Base-by-base conservation (phyloP, 92 coral and sea anemone species). In the Phenganax marumi region DNA sequence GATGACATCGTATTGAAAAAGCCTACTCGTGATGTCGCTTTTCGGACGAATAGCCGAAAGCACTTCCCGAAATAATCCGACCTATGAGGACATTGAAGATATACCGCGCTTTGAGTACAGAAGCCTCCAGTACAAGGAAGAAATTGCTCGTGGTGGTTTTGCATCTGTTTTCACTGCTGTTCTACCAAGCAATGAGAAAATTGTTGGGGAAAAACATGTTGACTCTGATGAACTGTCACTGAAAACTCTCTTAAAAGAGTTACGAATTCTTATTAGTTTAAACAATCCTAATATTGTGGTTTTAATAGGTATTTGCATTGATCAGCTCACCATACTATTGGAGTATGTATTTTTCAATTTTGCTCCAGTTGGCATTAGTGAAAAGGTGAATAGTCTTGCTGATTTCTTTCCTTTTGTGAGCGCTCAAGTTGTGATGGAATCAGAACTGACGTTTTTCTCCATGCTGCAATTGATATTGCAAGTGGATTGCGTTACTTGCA, bases 101-200 rank as follows among this genome's bases (percentile, higher is more conserved):
- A 54, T 54, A 54, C 60, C 60, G 60, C 17, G 60, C 60, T 54
- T 54, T 54, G 60, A 54, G 17, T 54, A 54, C 60, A 54, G 17
- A 10, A 54, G 60, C 17, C 60, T 54, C 60, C 10, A 17, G 17
- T 54, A 54, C 60, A 54, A 54, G 60, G 60, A 54, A 54, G 60
- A 54, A 54, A 54, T 54, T 54, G 60, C 60, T 54, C 60, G 60
- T n/a, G 60, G 60, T 54, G 60, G 60, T 54, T 54, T 54, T 54
- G 60, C 60, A 54, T 54, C 60, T 10, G 60, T 54, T 54, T 54
- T 54, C 17, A 54, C 60, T 54, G 60, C 60, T 54, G 60, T 54
- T 54, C 60, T 54, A 54, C 60, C 60, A 54, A 54, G 60, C 60
- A 54, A 54, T 54, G 60, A 54, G 60, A 54, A 54, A 54, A 54